phyloP scores from a whole-genome alignment of 2,797 vertebrate genomes.

The Peromyscus aztecus region DNA sequence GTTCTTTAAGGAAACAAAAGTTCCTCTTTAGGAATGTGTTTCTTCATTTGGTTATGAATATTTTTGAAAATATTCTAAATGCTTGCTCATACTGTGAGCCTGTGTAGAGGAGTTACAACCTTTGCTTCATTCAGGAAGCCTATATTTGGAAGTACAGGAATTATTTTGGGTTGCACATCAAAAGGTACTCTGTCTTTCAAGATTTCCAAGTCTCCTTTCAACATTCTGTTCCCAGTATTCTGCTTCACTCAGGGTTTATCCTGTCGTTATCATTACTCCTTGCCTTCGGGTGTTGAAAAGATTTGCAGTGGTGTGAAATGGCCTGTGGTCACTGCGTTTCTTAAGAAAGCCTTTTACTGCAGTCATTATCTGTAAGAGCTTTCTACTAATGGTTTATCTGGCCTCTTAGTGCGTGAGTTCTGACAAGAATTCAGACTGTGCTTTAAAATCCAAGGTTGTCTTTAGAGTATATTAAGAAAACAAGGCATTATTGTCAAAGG shows the following conservation, averaged over 20 bases:
- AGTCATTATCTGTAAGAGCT: conserved; percentile 26
- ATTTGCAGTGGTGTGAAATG: conserved; percentile 14
- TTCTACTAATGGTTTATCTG: conserved; percentile 29
- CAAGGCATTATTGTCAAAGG: conserved; percentile 16
- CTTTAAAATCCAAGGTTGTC: conserved; percentile 15
- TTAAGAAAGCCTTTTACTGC: conserved; percentile 41
- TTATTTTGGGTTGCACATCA: neutral
- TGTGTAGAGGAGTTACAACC: neutral
- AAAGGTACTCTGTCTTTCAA: neutral
- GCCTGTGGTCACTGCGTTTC: conserved; percentile 13
- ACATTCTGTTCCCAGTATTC: conserved; percentile 19
- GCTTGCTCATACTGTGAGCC: conserved; percentile 13
- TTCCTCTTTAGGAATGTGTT: neutral
- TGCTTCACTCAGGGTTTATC: conserved; percentile 26
- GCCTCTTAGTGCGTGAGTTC: neutral
- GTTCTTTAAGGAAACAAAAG: neutral
- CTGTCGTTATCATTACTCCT: conserved; percentile 1
- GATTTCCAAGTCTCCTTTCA: conserved; percentile 33
- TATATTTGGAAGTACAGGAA: neutral
- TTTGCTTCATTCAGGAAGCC: neutral
- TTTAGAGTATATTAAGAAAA: conserved; percentile 50
- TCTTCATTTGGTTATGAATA: neutral
- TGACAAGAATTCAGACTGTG: conserved; percentile 42
- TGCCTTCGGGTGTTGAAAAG: conserved; percentile 37
- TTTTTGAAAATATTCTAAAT: conserved; percentile 48